Conservation (phyloP, 2,888 invertebrate genomes). For the Axea sp. region DNA sequence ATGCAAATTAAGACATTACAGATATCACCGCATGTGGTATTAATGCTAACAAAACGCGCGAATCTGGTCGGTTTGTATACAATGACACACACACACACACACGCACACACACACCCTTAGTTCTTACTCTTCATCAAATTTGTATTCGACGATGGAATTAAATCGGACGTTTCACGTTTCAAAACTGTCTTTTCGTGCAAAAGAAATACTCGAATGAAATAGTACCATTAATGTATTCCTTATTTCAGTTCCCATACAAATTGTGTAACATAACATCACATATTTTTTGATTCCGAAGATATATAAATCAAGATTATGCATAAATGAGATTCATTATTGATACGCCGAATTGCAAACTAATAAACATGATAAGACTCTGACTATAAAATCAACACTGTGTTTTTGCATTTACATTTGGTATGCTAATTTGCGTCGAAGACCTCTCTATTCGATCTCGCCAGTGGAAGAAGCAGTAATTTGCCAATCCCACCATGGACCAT, state of each 20-base stretch:
- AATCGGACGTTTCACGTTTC: too few relatives aligned
- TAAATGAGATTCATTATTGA: conserved; percentile 23
- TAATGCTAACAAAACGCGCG: conserved; percentile 23
- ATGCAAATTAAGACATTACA: conserved; percentile 61
- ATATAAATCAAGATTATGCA: conserved; percentile 28
- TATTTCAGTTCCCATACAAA: conserved; percentile 19
- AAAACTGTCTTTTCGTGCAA: too few relatives aligned
- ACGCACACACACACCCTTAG: too few relatives aligned
- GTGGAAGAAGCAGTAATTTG: conserved; percentile 20
- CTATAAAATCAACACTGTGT: conserved; percentile 28
- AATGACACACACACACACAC: too few relatives aligned
- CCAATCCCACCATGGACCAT: conserved; percentile 3
- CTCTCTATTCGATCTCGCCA: conserved; percentile 9
- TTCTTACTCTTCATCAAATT: too few relatives aligned
- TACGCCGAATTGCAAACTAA: conserved; percentile 24
- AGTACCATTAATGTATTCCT: conserved; percentile 14
- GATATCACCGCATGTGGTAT: conserved; percentile 22
- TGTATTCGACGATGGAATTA: too few relatives aligned
- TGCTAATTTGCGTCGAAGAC: conserved; percentile 27
- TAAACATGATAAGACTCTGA: conserved; percentile 29
- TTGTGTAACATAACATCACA: conserved; percentile 21
- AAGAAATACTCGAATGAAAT: too few relatives aligned
- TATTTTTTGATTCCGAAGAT: conserved; percentile 5
- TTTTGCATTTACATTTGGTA: conserved; percentile 38
- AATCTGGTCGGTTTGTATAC: conserved; percentile 12